Evolutionary conservation across 2,888 invertebrate species (phyloP).

Genomic region (Apamea anceps): DNA sequence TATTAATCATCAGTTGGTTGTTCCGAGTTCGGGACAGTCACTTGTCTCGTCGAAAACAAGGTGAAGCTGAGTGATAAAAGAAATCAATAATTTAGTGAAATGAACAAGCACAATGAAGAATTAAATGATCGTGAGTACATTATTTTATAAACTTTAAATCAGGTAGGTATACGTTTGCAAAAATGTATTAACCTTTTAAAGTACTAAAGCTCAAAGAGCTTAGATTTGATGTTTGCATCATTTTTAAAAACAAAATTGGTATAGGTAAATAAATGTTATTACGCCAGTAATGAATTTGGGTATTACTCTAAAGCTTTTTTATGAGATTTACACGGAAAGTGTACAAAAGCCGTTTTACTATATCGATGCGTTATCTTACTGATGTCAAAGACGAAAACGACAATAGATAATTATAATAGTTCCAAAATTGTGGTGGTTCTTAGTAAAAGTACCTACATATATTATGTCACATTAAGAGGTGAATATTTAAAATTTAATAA

Average conservation of each 20-base stretch:
- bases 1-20: not conserved
- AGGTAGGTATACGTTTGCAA: too few species aligned
- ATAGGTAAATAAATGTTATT: too few species aligned
- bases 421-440: not conserved
- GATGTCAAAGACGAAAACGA: not conserved
- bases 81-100: constrained; percentile 18
- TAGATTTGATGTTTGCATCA: too few species aligned
- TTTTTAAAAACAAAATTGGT: too few species aligned
- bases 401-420: not conserved
- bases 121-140: constrained; percentile 13
- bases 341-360: not conserved
- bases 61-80: constrained; percentile 1
- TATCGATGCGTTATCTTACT: not conserved
- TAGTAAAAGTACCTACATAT: not conserved
- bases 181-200: too few species aligned
- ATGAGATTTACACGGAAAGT: not conserved
- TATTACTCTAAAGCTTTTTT: not conserved
- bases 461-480: not conserved
- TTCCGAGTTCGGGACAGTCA: constrained; percentile 27
- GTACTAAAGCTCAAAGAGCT: too few species aligned
- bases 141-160: too few species aligned
- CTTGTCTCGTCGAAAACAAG: not conserved
- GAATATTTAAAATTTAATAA: not conserved
- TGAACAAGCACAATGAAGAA: constrained; percentile 17
- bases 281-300: too few species aligned